Base-by-base conservation (phyloP, 2,113 vertebrate species). In the Lagopus muta region DNA sequence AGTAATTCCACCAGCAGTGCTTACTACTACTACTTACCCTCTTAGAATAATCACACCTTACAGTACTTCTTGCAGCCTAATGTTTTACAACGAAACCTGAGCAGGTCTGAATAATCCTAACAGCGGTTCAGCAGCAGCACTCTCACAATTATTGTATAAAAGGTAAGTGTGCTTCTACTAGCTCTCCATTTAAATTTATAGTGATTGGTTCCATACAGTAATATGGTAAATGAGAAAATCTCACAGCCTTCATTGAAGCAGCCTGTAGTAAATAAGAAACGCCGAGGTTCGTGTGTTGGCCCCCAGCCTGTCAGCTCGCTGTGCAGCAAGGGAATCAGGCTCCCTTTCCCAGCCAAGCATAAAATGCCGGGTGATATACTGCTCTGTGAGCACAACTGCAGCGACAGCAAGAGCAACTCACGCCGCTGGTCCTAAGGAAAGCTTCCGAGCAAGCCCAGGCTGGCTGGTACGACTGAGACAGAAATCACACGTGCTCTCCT, bases 31-130 rank as follows among this genome's bases (percentile, higher is more conserved):
- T 93, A 50, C 88, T 95, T 76, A 93, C 80, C 77, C 90, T 83
- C 73, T 90, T 84, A 79, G 95, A 75, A 93, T 97, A 96, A 97
- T 96, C 93, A 97, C 93, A 94, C 93, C 93, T 95, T 91, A 83
- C 66, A 50, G 92, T 70, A 93, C 95, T 91, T 95, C 96, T 95
- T 5, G 4, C 93, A 94, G 95, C 90, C 92, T 88, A 58, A 93
- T 83, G 89, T 90, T 96, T 94, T 94, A 94, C 86, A 86, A 13
- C 12, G 95, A 96, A 97, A 95, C n/a, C 80, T 48, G 94, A 97
- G 95, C 95, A 84, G 92, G 82, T 79, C 90, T 93, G 92, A 97
- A 95, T 93, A 94, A 95, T 83, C 86, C 90, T 96, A 93, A 97
- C 34, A 94, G 95, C 80, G 30, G 77, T 66, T 92, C 72, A 2